Conservation (phyloP, 2,888 invertebrate genomes). For the Agrilus mali region DNA sequence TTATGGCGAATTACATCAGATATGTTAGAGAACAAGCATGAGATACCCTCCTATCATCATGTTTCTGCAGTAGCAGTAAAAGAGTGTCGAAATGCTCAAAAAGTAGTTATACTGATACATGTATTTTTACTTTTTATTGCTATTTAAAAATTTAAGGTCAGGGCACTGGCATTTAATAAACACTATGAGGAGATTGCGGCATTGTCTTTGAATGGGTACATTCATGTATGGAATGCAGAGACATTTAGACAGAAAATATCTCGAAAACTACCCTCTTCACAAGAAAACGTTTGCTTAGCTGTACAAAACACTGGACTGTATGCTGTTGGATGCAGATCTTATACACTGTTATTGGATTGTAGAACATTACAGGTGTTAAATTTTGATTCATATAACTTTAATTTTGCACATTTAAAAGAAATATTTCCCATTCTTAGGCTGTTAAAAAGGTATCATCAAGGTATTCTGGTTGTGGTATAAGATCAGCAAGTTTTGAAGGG, state of each 20-base stretch:
- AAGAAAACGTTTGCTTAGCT: constrained; percentile 89
- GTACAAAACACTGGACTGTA: constrained; percentile 78
- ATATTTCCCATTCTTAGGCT: constrained; percentile 32
- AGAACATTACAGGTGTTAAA: constrained; percentile 61
- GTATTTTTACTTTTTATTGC: not conserved
- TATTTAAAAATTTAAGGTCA: constrained; percentile 36
- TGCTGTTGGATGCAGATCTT: constrained; percentile 89
- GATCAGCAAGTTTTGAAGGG: constrained; percentile 83
- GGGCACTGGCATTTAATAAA: constrained; percentile 80
- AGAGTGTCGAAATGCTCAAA: constrained; percentile 66
- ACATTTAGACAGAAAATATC: constrained; percentile 80
- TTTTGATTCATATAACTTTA: constrained; percentile 1
- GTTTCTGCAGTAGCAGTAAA: constrained; percentile 58
- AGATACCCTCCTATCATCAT: constrained; percentile 40
- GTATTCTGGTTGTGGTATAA: constrained; percentile 83
- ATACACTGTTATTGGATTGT: constrained; percentile 80
- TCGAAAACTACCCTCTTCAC: constrained; percentile 73
- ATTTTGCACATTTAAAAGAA: too few relatives aligned
- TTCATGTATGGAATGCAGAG: constrained; percentile 88
- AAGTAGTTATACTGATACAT: constrained; percentile 30
- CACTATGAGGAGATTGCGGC: constrained; percentile 80
- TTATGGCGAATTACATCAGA: constrained; percentile 66
- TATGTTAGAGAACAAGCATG: constrained; percentile 32
- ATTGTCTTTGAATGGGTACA: constrained; percentile 82
- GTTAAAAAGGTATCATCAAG: constrained; percentile 72